These are phyloP conservation scores for Marmota monax DNA, from an alignment of 2,113 vertebrate genomes.

Conservation along the genomic window DNA sequence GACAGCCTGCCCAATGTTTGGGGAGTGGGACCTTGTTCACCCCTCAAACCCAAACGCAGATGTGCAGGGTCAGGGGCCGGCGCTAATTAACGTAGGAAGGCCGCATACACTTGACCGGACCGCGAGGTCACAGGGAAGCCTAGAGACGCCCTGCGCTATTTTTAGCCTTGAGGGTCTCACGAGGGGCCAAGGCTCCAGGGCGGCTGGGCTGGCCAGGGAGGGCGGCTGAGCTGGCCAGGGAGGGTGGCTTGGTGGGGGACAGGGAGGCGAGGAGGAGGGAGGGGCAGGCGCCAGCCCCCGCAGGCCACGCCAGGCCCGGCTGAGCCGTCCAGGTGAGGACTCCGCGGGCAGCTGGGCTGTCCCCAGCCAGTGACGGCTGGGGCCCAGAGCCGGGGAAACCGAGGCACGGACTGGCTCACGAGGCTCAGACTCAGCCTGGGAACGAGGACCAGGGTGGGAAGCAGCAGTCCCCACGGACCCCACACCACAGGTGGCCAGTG, in stretches of 20 bases:
- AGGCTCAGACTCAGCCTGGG: fast-evolving
- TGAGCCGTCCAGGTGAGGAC: background rate
- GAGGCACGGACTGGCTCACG: background rate
- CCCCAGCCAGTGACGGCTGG: fast-evolving
- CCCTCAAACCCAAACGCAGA: constrained; percentile 53
- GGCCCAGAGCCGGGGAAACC: background rate
- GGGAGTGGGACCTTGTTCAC: background rate
- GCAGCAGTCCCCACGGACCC: background rate
- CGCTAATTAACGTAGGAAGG: constrained; percentile 52
- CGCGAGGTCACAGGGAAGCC: background rate
- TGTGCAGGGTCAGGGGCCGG: constrained; percentile 44
- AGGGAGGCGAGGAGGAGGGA: background rate
- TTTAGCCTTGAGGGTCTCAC: background rate
- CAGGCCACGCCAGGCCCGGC: too few relatives aligned
- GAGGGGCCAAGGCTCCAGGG: fast-evolving
- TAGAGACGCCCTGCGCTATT: background rate
- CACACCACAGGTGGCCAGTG: too few relatives aligned
- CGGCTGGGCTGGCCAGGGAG: background rate
- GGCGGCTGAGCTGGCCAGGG: fast-evolving
- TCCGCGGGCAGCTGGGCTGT: background rate
- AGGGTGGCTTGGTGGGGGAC: fast-evolving
- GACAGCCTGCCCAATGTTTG: background rate
- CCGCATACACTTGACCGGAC: background rate
- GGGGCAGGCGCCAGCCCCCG: too few relatives aligned
- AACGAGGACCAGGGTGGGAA: background rate